Base-by-base conservation (phyloP, 2,888 invertebrate species). In the Cylloceria caligata region DNA sequence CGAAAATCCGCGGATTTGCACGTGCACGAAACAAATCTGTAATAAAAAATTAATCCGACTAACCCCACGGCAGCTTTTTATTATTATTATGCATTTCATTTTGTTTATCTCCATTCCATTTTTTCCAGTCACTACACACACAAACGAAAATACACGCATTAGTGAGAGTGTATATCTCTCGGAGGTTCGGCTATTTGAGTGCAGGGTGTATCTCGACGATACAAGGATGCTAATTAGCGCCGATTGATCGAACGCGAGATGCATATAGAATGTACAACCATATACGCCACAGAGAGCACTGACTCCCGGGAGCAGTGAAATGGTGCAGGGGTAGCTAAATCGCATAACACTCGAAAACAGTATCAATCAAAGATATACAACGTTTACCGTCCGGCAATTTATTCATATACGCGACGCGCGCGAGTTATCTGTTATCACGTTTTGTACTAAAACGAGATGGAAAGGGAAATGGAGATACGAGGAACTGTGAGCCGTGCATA, bases 351-450 rank as follows among this genome's bases (percentile, higher is more conserved):
- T 71, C 75, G 72, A 75, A 79, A 82, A 82, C 82, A 75, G 79
- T 82, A 82, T 82, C 75, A 82, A 82, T 82, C 82, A 82, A 82
- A 79, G 75, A 79, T 72, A 79, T 75, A 71, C 79, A 79, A 82
- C 79, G 75, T 72, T 82, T 72, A 60, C 79, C 72, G 30, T 27
- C 60, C 71, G 75, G 55, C 57, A 71, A 82, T 82, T 76, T 76
- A 82, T 79, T 79, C 79, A 79, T 72, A 79, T 72, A 62, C 62
- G 72, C 13, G 34, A n/a, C 27, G 82, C 49, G 27, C 42, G 75
- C 49, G 65, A 57, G 78, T 47, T 71, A 74, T 42, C 60, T 30
- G 49, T 69, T 64, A 64, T 57, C 67, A 55, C 52, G 45, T n/a
- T n/a, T 67, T 52, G 60, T 36, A 52, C 30, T 27, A 39, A 65